Evolutionary conservation across 2,113 vertebrate genomes (phyloP), one percentile per base, ranked within the genome.

Genomic region (Oryzias curvinotus): DNA sequence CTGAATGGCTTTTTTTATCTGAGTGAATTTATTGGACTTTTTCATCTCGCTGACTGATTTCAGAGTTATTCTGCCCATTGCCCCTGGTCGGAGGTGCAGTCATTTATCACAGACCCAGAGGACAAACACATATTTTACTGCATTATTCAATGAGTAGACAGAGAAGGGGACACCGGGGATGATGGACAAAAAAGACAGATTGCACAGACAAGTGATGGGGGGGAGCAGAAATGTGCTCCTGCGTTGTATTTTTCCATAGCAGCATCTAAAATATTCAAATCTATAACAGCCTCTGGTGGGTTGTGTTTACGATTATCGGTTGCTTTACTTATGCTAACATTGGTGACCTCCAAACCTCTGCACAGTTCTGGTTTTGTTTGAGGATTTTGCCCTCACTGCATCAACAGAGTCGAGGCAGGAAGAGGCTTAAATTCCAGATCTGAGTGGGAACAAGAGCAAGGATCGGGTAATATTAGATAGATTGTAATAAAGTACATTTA

Each of bases 1-100:
- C 78, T 66, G 73, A 68, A 25, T 57, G 10, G 43, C 23, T 57
- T 53, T 62, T 5, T 28, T 78, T 56, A 14, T 68, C 55, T 66
- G 19, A 73, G 77, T 75, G 67, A 77, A 82, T 87, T 81, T 83
- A 82, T 81, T 72, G 68, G 52, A 77, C 55, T 73, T 64, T 65
- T 81, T 81, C 60, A 83, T 64, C 48, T 64, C 43, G 30, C 41
- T 81, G 71, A 82, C 75, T 71, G 65, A 81, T 76, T 77, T 64
- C 65, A 42, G 50, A 54, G 67, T 73, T 42, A 70, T 66, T 51
- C 66, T 54, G 55, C 43, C 62, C 71, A 61, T 72, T 70, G 53
- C 68, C 82, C 63, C 79, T 43, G 62, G 52, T 52, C 48, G 28
- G 45, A 52, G 56, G 71, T 68, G 57, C 52, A 48, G 58, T 51